Evolutionary conservation across 2,888 invertebrate genomes (phyloP).

Genomic region (Zaprionus bogoriensis): DNA sequence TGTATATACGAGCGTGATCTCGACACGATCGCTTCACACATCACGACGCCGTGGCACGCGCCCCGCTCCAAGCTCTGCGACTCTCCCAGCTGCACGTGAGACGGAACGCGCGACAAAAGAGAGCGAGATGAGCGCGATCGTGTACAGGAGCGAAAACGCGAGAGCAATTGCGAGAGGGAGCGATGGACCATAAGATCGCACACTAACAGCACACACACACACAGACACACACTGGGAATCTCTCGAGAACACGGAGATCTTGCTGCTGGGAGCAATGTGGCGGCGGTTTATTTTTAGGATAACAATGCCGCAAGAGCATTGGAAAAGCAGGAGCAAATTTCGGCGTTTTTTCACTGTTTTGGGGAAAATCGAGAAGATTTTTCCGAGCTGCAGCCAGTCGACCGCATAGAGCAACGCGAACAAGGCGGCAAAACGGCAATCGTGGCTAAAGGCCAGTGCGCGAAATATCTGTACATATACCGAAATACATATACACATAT

Average conservation of each 20-base stretch:
- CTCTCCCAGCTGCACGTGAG: conserved; percentile 55
- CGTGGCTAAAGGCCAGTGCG: conserved; percentile 56
- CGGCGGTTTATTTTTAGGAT: conserved; percentile 69
- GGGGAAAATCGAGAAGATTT: conserved; percentile 58
- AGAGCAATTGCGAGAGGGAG: neutral
- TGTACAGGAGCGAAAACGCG: neutral
- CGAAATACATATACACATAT: conserved; percentile 28
- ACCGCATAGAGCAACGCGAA: conserved; percentile 70
- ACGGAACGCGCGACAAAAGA: conserved; percentile 25
- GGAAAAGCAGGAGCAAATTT: conserved; percentile 38
- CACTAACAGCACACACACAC: too few species aligned
- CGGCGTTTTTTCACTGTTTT: conserved; percentile 33
- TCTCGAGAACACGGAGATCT: conserved; percentile 16
- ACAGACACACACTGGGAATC: too few species aligned
- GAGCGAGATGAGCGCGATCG: conserved; percentile 18
- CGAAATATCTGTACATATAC: conserved; percentile 48
- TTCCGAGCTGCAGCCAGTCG: conserved; percentile 60
- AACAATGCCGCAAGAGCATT: conserved; percentile 65
- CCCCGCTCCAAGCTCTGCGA: conserved; percentile 34
- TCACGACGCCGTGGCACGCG: conserved; percentile 59
- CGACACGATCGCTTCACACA: conserved; percentile 59
- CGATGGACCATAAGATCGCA: conserved; percentile 9
- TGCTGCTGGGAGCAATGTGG: conserved; percentile 18
- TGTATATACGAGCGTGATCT: conserved; percentile 49
- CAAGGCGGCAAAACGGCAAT: conserved; percentile 52